Evolutionary conservation across 2,888 invertebrate species (phyloP).

Genomic region (Rhimphoctona megacephalus): DNA sequence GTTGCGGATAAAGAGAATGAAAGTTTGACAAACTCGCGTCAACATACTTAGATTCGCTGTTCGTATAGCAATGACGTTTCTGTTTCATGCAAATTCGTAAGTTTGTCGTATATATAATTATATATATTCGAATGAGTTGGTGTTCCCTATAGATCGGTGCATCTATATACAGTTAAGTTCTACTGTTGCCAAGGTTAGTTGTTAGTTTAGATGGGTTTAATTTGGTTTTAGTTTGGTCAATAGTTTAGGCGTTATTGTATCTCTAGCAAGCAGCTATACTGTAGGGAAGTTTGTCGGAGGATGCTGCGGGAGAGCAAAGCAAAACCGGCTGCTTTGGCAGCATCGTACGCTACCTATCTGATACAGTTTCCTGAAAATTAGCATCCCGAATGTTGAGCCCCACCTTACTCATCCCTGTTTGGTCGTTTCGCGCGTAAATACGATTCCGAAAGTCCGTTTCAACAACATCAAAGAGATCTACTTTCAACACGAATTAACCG

Average conservation of each 20-base stretch:
- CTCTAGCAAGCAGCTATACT: slow-evolving; percentile 19
- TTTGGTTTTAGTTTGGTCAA: slow-evolving; percentile 77
- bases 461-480: slow-evolving; percentile 74
- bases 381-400: slow-evolving; percentile 69
- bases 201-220: slow-evolving; percentile 73
- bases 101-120: neutral
- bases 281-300: slow-evolving; percentile 16
- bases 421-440: slow-evolving; percentile 71
- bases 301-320: slow-evolving; percentile 40
- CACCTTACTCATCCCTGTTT: neutral
- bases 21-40: neutral
- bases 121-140: slow-evolving; percentile 16
- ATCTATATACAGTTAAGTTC: slow-evolving; percentile 11
- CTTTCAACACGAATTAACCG: slow-evolving; percentile 70
- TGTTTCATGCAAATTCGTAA: slow-evolving; percentile 66
- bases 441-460: slow-evolving; percentile 75
- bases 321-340: slow-evolving; percentile 43
- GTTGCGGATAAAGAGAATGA: neutral
- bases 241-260: slow-evolving; percentile 77
- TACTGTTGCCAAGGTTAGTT: slow-evolving; percentile 55
- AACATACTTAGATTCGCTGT: neutral
- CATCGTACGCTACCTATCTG: neutral
- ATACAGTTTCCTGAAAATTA: slow-evolving; percentile 67
- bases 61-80: slow-evolving; percentile 51
- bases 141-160: neutral